Evolutionary conservation across 2,888 invertebrate genomes (phyloP).

Genomic region (Endomychus coccineus): DNA sequence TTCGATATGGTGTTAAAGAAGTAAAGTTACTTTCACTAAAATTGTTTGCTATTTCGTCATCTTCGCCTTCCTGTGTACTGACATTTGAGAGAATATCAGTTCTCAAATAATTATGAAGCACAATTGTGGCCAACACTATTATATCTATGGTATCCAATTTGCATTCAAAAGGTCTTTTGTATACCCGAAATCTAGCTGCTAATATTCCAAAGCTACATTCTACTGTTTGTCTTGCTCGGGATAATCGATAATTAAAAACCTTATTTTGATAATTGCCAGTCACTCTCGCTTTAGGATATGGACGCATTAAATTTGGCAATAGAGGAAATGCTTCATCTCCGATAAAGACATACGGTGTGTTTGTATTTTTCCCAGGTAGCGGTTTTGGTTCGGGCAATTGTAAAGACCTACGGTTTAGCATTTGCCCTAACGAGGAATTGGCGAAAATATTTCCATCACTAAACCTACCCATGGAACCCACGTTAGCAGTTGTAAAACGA

Average conservation of each 20-base stretch:
- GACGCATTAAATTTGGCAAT: conserved; percentile 21
- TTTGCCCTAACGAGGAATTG: conserved; percentile 18
- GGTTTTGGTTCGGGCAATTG: conserved; percentile 1
- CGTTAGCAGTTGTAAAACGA: conserved; percentile 26
- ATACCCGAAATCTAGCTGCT: conserved; percentile 19
- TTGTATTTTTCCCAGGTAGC: conserved; percentile 14
- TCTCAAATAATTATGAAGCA: conserved; percentile 11
- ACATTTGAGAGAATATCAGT: no score
- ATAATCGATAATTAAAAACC: conserved; percentile 18
- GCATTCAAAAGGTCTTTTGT: conserved; percentile 17
- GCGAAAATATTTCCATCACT: conserved; percentile 28
- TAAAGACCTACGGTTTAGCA: background rate
- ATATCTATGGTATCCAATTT: conserved; percentile 18
- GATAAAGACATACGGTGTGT: conserved; percentile 19
- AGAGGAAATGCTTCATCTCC: conserved; percentile 24
- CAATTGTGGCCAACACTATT: conserved; percentile 16
- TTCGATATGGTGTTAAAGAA: no score
- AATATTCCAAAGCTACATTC: conserved; percentile 22
- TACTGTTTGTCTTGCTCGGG: conserved; percentile 14
- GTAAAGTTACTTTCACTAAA: no score
- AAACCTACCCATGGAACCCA: conserved; percentile 28
- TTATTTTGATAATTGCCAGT: no score
- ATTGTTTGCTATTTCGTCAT: no score
- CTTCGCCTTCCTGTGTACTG: no score
- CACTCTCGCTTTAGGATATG: conserved; percentile 21